phyloP scores from a whole-genome alignment of 2,888 invertebrate species.

The Xanthorhoe designata region DNA sequence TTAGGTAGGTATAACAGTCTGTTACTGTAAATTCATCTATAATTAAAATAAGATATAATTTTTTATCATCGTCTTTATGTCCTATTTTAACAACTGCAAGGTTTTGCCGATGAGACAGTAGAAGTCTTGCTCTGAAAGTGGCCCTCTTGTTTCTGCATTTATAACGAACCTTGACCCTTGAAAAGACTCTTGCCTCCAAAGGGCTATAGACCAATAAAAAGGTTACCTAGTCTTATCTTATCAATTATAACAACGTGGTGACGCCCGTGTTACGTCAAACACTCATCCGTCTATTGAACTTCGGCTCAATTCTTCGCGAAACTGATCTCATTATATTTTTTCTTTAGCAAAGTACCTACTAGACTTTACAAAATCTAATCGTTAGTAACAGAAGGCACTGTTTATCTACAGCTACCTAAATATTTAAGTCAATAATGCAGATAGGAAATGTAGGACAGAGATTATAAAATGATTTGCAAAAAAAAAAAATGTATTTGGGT shows the following conservation, averaged over 20 bases:
- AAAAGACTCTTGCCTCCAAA: too few species aligned
- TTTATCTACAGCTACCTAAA: not conserved
- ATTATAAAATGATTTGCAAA: not conserved
- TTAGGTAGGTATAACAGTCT: too few species aligned
- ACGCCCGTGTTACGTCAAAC: constrained; percentile 54
- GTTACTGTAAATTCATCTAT: too few species aligned
- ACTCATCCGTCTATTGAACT: constrained; percentile 54
- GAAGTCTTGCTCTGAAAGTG: too few species aligned
- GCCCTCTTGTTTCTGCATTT: not conserved
- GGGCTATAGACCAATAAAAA: not conserved
- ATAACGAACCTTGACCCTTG: not conserved
- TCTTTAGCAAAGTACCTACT: not conserved
- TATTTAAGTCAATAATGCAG: not conserved
- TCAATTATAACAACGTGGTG: constrained; percentile 42
- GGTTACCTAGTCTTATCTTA: constrained; percentile 19
- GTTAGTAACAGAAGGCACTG: not conserved
- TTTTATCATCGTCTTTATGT: too few species aligned
- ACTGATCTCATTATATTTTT: constrained; percentile 44
- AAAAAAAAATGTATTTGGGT: not conserved
- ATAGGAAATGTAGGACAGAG: not conserved
- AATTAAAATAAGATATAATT: too few species aligned
- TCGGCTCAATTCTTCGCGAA: constrained; percentile 48
- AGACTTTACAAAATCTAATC: not conserved
- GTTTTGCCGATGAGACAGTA: too few species aligned
- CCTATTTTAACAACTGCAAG: too few species aligned